Conservation (phyloP, 1,140 invertebrate genomes). For the Drosophila pachea region DNA sequence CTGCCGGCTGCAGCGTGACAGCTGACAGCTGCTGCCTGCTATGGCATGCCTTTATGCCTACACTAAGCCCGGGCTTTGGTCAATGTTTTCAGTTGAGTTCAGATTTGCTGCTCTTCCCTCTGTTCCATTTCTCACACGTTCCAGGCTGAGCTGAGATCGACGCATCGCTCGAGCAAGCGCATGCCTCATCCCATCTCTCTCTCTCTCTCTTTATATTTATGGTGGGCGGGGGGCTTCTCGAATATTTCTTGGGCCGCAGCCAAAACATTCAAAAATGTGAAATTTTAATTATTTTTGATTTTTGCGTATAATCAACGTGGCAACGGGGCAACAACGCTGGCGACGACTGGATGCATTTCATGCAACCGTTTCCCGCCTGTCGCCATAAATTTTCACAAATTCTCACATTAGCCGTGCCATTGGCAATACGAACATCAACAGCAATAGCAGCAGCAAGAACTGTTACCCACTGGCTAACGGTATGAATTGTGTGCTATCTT, state of each 20-base stretch:
- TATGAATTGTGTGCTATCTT: background rate
- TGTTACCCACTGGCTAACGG: too few relatives aligned
- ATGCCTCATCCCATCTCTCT: too few relatives aligned
- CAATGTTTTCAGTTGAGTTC: too few relatives aligned
- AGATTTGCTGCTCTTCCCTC: too few relatives aligned
- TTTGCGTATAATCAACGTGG: slow-evolving; percentile 77
- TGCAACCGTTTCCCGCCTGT: slow-evolving; percentile 57
- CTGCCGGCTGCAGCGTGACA: slow-evolving; percentile 13
- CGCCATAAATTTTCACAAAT: slow-evolving; percentile 71
- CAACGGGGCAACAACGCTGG: slow-evolving; percentile 52
- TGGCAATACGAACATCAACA: background rate
- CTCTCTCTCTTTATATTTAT: slow-evolving; percentile 14
- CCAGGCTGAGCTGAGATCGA: too few relatives aligned
- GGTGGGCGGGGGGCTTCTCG: too few relatives aligned
- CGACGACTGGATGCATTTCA: slow-evolving; percentile 63
- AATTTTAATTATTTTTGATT: slow-evolving; percentile 79
- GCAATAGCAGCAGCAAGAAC: too few relatives aligned
- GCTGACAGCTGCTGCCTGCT: slow-evolving; percentile 15
- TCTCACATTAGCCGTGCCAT: slow-evolving; percentile 69
- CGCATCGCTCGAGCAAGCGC: too few relatives aligned
- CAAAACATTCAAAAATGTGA: slow-evolving; percentile 77
- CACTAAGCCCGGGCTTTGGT: background rate
- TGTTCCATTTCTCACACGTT: too few relatives aligned
- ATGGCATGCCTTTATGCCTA: background rate
- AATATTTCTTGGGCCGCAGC: slow-evolving; percentile 47